phyloP scores from a whole-genome alignment of 2,888 invertebrate genomes.

The Idaea dimidiata region DNA sequence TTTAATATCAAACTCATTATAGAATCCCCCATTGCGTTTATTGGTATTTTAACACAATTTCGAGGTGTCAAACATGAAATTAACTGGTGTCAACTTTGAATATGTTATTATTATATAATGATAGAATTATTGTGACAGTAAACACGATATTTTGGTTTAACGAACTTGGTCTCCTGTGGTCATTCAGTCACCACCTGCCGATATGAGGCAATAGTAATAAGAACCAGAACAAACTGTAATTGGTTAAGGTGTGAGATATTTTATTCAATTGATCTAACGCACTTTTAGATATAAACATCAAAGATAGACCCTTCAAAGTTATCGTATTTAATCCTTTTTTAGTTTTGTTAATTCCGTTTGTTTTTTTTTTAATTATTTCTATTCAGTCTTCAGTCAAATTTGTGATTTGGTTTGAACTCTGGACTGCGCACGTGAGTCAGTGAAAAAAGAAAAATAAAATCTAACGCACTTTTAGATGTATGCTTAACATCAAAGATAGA shows the following conservation, averaged over 20 bases:
- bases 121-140: conserved; percentile 35
- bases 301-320: neutral
- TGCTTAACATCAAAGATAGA: no score
- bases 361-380: no score
- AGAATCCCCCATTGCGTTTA: neutral
- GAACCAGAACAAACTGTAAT: neutral
- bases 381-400: no score
- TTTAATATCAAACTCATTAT: neutral
- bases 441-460: neutral
- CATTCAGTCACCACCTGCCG: conserved; percentile 44
- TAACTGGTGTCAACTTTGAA: neutral
- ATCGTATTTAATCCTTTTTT: no score
- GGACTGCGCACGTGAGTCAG: no score
- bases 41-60: conserved; percentile 2
- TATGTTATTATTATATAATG: conserved; percentile 8
- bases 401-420: no score
- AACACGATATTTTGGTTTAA: conserved; percentile 41
- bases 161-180: conserved; percentile 48
- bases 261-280: neutral
- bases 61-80: neutral
- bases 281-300: neutral
- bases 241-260: neutral
- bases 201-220: neutral
- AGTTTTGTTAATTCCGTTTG: no score
- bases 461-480: no score